Percentiles rank a stretch among this genome's conserved stretches.
Evolutionary conservation across 2,113 vertebrate genomes (phyloP).

Genomic region (Passer domesticus): DNA sequence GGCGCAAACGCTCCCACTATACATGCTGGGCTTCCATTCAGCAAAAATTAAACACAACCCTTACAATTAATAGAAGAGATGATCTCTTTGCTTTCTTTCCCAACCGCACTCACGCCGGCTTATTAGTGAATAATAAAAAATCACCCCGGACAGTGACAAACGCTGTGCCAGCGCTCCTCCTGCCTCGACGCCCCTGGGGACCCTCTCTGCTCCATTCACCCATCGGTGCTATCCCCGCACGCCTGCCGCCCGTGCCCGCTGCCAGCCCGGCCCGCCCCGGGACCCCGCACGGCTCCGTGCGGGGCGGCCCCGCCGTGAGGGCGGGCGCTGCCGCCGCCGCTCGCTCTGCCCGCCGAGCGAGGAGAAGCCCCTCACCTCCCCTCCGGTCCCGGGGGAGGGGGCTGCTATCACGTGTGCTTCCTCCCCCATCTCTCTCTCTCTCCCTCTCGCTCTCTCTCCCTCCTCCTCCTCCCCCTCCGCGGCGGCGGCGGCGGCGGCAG

Average conservation of each 20-base stretch:
- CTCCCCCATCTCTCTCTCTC: not conserved
- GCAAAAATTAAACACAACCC: not conserved
- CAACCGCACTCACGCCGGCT: not conserved
- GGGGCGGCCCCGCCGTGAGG: not conserved
- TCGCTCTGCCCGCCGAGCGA: not conserved
- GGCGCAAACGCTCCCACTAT: not conserved
- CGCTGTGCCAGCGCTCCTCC: not conserved
- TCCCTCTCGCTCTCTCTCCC: not conserved
- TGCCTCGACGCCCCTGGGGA: not conserved
- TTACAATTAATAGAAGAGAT: not conserved
- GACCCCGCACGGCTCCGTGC: not conserved
- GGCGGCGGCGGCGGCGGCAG: not conserved
- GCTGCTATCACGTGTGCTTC: constrained; percentile 59
- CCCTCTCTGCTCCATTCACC: not conserved
- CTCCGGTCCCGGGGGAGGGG: constrained; percentile 27
- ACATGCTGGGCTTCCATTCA: not conserved
- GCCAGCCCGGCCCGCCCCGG: not conserved
- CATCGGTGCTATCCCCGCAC: fast-evolving
- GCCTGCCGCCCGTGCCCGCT: not conserved
- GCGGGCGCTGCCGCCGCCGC: not conserved
- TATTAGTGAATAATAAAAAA: not conserved
- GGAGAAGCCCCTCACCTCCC: constrained; percentile 5
- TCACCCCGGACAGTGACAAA: not conserved
- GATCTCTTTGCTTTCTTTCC: not conserved
- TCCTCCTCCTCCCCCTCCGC: not conserved